A percentile compares a stretch with the other conserved stretches of the same genome.
These are phyloP conservation scores for Calephelis perditalis DNA, from an alignment of 2,888 invertebrate genomes.

Conservation along the genomic window DNA sequence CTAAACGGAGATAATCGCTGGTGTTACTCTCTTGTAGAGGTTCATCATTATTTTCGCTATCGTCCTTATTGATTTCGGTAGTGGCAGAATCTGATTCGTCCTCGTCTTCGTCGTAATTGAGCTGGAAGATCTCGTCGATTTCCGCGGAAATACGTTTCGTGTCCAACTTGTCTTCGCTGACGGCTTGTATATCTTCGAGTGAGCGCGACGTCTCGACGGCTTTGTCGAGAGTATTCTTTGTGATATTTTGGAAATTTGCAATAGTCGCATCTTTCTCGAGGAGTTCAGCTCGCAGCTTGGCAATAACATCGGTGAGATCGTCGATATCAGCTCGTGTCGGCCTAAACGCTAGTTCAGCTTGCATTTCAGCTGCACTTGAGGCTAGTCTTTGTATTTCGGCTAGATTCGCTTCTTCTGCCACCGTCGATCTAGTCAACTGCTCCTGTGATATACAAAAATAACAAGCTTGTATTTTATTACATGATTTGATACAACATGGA, in stretches of 20 bases:
- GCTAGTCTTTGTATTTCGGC: constrained; percentile 77
- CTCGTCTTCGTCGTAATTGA: constrained; percentile 64
- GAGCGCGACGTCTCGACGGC: constrained; percentile 35
- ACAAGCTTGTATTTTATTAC: neutral
- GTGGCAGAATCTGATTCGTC: constrained; percentile 61
- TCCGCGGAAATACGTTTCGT: constrained; percentile 59
- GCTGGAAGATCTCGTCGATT: constrained; percentile 69
- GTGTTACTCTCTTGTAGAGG: constrained; percentile 15
- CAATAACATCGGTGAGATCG: constrained; percentile 69
- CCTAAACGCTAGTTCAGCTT: constrained; percentile 77
- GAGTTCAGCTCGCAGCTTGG: constrained; percentile 47
- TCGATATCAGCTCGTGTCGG: constrained; percentile 77
- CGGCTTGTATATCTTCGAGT: constrained; percentile 38
- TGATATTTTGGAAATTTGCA: constrained; percentile 36
- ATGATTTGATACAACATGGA: neutral
- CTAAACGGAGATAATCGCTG: constrained; percentile 46
- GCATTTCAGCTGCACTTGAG: constrained; percentile 67
- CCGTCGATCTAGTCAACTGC: constrained; percentile 61
- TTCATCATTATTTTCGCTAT: constrained; percentile 25
- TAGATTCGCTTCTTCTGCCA: constrained; percentile 75
- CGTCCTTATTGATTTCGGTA: constrained; percentile 52
- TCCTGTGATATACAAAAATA: constrained; percentile 40
- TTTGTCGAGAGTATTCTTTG: constrained; percentile 32
- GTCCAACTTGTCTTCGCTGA: constrained; percentile 40
- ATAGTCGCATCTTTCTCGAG: constrained; percentile 40